A percentile compares a stretch with the other conserved stretches of the same genome.
Evolutionary conservation across 1,140 invertebrate species (phyloP).

Genomic region (Portunus trituberculatus): DNA sequence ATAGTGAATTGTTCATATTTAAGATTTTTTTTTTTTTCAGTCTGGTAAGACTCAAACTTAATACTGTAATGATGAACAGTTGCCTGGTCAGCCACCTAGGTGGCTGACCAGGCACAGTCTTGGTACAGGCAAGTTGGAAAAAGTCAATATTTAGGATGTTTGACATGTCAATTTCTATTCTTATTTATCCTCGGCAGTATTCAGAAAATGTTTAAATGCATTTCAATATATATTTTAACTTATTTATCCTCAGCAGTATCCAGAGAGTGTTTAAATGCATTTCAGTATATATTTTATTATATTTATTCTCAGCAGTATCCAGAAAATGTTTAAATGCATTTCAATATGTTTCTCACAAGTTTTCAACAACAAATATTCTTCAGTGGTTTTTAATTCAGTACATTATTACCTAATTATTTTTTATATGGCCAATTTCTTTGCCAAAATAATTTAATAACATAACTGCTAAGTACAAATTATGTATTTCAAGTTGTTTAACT

Average conservation of each 20-base stretch:
- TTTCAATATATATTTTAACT: conserved; percentile 45
- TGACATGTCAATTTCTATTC: neutral
- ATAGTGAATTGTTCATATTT: neutral
- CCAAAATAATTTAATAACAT: conserved; percentile 68
- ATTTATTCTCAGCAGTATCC: conserved; percentile 48
- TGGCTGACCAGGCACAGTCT: neutral
- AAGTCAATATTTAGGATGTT: conserved; percentile 59
- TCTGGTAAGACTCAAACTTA: neutral
- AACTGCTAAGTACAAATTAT: conserved; percentile 76
- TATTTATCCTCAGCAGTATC: conserved; percentile 39
- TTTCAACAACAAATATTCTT: conserved; percentile 31
- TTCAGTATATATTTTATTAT: conserved; percentile 39
- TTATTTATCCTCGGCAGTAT: conserved; percentile 47
- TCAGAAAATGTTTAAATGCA: no score
- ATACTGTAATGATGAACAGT: neutral
- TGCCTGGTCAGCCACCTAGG: neutral
- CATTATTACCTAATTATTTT: neutral
- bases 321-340: conserved; percentile 41
- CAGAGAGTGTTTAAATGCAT: neutral
- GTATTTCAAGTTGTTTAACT: conserved; percentile 73
- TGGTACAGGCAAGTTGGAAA: conserved; percentile 64
- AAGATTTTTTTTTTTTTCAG: neutral
- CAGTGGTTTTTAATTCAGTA: conserved; percentile 17
- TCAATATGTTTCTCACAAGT: conserved; percentile 40
- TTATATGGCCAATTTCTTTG: conserved; percentile 72